Evolutionary conservation across 2,797 vertebrate genomes (phyloP), one percentile per base, ranked within the genome.

Genomic region (Hyperoplus lanceolatus): DNA sequence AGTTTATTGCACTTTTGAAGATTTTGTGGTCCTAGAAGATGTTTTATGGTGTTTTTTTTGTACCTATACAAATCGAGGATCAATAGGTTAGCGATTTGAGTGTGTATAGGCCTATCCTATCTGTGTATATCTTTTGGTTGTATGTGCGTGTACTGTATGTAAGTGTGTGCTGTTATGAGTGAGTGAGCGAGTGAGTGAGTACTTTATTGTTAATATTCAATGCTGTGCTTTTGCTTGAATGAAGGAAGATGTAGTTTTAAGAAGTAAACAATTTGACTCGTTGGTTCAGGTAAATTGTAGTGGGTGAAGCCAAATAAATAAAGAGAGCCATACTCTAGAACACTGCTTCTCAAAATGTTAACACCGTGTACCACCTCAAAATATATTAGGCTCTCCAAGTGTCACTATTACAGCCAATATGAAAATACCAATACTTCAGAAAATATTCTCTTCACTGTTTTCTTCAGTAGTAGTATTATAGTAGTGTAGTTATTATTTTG

Each of bases 91-190:
- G 18, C 12, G 36, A 15, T 50, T 15, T 15, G 41, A n/a, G 76
- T 49, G 70, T 82, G 54, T 73, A 6, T 46, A 29, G 29, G 29
- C 29, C 29, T 29, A 42, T 68, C 55, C 58, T 38, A 70, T 63
- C 42, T 18, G 58, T 75, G 46, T 49, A 43, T 29, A 36, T 70
- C 14, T 29, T n/a, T 61, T 42, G 54, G 9, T 14, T 80, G 38
- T 75, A 48, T 68, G 75, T 84, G 82, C 38, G 62, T 82, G 57
- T 77, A 73, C 65, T 85, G 87, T 89, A 56, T 45, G 80, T 53
- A 50, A 42, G 61, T n/a, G 50, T 76, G 79, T 75, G 76, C 38
- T 42, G 41, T 3, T 71, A 67, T 43, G 16, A 65, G 49, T 42
- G 50, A 21, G 1, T 2, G 5, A 21, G 21, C 2, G 29, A 29